phyloP scores from a whole-genome alignment of 2,113 vertebrate species.

The Myotis lucifugus region DNA sequence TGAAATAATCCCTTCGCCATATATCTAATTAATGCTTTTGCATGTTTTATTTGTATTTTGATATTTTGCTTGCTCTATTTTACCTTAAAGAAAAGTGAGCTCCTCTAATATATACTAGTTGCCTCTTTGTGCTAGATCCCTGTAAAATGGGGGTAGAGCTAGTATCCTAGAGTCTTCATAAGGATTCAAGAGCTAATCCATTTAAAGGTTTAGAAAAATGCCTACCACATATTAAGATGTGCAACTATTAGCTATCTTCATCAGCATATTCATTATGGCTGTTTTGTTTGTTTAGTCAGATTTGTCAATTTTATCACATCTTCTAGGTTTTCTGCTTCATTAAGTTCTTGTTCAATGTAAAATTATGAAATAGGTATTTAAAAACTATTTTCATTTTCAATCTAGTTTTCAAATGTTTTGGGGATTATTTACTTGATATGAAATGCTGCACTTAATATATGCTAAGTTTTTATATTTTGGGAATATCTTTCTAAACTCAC shows the following conservation, averaged over 20 bases:
- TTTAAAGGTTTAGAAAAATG: neutral
- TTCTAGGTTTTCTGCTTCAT: neutral
- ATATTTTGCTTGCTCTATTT: neutral
- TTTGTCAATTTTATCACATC: neutral
- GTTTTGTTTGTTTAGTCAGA: neutral
- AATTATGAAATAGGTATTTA: neutral
- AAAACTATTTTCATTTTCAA: neutral
- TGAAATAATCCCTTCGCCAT: neutral
- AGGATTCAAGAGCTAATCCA: neutral
- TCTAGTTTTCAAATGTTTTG: neutral
- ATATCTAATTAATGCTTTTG: neutral
- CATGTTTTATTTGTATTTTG: constrained; percentile 14
- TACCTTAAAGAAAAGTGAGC: neutral
- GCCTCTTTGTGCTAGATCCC: neutral
- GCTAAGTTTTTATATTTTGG: neutral
- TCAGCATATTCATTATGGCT: neutral
- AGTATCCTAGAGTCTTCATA: neutral
- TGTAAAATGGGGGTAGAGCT: neutral
- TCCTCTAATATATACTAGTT: neutral
- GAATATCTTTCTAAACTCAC: neutral
- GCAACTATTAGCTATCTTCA: neutral
- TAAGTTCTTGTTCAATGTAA: neutral
- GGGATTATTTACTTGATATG: neutral
- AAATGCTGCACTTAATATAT: neutral
- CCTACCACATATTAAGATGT: neutral